A percentile compares a stretch with the other conserved stretches of the same genome.
Evolutionary conservation across 2,888 invertebrate genomes (phyloP).

Genomic region (Dolichomitus sp.): DNA sequence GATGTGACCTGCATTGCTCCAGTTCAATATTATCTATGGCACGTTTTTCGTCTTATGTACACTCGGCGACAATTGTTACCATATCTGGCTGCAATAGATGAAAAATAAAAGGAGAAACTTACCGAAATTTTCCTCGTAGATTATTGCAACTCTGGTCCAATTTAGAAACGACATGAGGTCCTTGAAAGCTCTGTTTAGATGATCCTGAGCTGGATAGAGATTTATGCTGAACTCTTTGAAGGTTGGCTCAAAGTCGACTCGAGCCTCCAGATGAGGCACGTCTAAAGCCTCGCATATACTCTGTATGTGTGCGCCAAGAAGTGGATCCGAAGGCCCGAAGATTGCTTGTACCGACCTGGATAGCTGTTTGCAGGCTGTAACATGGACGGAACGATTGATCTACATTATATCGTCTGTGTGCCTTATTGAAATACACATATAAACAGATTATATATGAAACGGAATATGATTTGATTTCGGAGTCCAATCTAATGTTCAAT

Average conservation of each 20-base stretch:
- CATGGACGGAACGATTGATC: neutral
- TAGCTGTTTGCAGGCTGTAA: conserved; percentile 93
- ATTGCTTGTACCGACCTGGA: conserved; percentile 95
- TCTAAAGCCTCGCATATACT: conserved; percentile 96
- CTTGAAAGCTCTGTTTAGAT: conserved; percentile 93
- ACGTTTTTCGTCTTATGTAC: neutral
- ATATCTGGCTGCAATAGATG: neutral
- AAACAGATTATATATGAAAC: neutral
- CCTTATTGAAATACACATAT: neutral
- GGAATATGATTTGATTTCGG: no score
- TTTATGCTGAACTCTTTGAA: conserved; percentile 94
- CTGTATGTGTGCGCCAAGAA: conserved; percentile 94
- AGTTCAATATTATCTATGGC: conserved; percentile 5
- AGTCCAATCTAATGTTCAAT: no score
- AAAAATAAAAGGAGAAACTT: conserved; percentile 78
- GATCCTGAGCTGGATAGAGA: conserved; percentile 94
- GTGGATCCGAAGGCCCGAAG: conserved; percentile 95
- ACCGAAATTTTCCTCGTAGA: conserved; percentile 98
- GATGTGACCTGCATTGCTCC: neutral
- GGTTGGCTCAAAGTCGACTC: conserved; percentile 90
- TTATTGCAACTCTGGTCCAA: conserved; percentile 97
- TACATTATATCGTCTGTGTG: neutral
- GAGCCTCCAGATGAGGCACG: conserved; percentile 95
- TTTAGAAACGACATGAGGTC: conserved; percentile 96
- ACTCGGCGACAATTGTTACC: neutral